These are phyloP conservation scores for Anas capensis DNA, from an alignment of 2,797 vertebrate species.

Conservation along the genomic window DNA sequence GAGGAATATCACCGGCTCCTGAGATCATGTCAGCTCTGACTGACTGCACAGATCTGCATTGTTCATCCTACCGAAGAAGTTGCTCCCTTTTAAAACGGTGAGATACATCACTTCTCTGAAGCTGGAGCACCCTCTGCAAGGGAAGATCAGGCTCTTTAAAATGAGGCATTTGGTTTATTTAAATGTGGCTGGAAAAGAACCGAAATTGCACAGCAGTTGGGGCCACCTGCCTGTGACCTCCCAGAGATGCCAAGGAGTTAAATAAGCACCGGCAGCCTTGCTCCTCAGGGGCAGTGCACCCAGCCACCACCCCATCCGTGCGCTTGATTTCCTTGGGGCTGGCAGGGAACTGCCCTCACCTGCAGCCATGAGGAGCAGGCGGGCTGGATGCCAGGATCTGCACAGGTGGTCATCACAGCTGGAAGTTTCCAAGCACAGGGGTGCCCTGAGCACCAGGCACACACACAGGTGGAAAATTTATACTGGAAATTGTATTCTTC, in stretches of 20 bases:
- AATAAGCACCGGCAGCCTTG: not conserved
- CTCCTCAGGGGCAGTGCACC: not conserved
- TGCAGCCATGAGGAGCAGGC: rapidly evolving
- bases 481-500: not conserved
- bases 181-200: not conserved
- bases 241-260: not conserved
- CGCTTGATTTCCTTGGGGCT: not conserved
- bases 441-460: not conserved
- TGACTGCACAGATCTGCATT: not conserved
- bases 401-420: rapidly evolving
- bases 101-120: not conserved
- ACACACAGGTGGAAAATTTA: not conserved
- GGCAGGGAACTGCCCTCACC: not conserved
- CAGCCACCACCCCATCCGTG: not conserved
- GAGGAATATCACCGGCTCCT: not conserved
- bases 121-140: not conserved
- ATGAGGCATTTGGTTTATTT: not conserved
- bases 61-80: not conserved
- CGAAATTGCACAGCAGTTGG: not conserved
- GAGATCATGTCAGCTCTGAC: not conserved
- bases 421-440: not conserved
- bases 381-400: not conserved
- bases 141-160: not conserved
- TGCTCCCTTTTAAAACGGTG: rapidly evolving
- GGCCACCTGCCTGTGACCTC: not conserved